phyloP scores from a whole-genome alignment of 2,888 invertebrate genomes.

The Protophormia terraenovae region DNA sequence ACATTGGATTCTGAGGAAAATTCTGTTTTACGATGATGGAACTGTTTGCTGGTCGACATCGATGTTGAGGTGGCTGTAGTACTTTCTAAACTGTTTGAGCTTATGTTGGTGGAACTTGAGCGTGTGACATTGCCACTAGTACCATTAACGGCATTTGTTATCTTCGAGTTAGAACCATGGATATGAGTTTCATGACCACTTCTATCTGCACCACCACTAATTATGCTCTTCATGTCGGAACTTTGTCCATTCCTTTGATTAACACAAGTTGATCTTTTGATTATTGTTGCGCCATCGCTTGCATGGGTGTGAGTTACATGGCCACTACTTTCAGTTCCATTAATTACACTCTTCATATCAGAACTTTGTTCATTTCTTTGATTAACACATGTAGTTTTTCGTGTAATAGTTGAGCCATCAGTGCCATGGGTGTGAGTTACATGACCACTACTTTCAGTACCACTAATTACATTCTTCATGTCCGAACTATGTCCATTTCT shows the following conservation, averaged over 20 bases:
- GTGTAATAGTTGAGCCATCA: not conserved
- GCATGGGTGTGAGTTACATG: conserved; percentile 22
- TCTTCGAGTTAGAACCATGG: not conserved
- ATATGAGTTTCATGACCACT: conserved; percentile 10
- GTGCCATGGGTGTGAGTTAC: conserved; percentile 17
- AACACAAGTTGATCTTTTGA: conserved; percentile 48
- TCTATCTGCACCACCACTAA: conserved; percentile 20
- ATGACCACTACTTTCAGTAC: conserved; percentile 2
- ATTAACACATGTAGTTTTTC: conserved; percentile 53
- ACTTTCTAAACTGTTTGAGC: conserved; percentile 45
- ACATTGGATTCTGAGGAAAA: conserved; percentile 89
- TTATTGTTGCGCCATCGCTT: conserved; percentile 53
- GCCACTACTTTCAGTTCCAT: conserved; percentile 3
- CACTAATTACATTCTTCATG: conserved; percentile 56
- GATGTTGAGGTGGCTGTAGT: conserved; percentile 68
- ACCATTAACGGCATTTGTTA: not conserved
- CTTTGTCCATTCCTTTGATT: conserved; percentile 57
- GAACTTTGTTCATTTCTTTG: conserved; percentile 56
- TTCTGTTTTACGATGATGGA: conserved; percentile 88
- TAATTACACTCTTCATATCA: conserved; percentile 54
- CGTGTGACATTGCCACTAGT: not conserved
- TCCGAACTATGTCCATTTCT: conserved; percentile 53
- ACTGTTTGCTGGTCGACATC: conserved; percentile 72
- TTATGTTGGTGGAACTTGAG: conserved; percentile 37
- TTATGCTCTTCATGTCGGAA: conserved; percentile 56